These are phyloP conservation scores for Hydroisotoma schaefferi DNA, from an alignment of 2,888 invertebrate genomes.

Conservation along the genomic window DNA sequence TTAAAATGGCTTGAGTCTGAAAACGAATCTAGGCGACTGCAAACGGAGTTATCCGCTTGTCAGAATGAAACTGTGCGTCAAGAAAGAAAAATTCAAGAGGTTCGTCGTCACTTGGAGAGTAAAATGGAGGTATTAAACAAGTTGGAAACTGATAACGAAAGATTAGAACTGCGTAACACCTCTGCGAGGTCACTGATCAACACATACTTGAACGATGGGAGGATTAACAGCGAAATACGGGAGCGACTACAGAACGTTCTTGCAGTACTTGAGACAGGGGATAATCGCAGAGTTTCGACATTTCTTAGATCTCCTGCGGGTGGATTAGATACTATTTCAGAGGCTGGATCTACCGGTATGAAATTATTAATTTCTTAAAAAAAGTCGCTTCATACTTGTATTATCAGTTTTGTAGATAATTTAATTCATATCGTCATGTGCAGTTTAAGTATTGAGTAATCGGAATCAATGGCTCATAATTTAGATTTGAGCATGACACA, in stretches of 20 bases:
- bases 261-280: slow-evolving; percentile 40
- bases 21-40: slow-evolving; percentile 68
- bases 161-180: slow-evolving; percentile 24
- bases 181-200: slow-evolving; percentile 38
- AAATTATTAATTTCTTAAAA: neutral
- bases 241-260: slow-evolving; percentile 37
- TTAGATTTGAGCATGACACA: slow-evolving; percentile 78
- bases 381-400: slow-evolving; percentile 7
- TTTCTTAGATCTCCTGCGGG: slow-evolving; percentile 36
- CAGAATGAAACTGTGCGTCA: slow-evolving; percentile 69
- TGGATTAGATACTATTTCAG: slow-evolving; percentile 51
- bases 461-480: slow-evolving; percentile 58
- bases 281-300: slow-evolving; percentile 5
- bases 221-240: slow-evolving; percentile 31
- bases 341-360: slow-evolving; percentile 66
- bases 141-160: slow-evolving; percentile 37
- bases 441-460: neutral
- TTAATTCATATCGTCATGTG: neutral
- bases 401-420: neutral
- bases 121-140: slow-evolving; percentile 41
- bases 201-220: slow-evolving; percentile 35
- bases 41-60: slow-evolving; percentile 66
- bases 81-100: slow-evolving; percentile 76
- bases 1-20: slow-evolving; percentile 67
- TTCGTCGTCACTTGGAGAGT: slow-evolving; percentile 61